Evolutionary conservation across 2,113 vertebrate species (phyloP), one percentile per base, ranked within the genome.

Genomic region (Sinocyclocheilus anophthalmus): DNA sequence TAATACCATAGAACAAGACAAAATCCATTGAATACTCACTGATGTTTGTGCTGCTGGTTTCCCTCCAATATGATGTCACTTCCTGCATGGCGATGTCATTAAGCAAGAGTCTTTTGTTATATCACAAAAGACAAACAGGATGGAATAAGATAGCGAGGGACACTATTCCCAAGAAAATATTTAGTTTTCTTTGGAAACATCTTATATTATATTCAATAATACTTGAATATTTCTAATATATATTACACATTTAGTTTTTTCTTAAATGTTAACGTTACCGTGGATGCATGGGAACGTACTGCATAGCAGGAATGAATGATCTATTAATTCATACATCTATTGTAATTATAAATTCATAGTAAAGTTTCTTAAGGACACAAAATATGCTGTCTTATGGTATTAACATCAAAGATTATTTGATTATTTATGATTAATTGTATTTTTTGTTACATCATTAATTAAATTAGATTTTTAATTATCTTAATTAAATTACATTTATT

Each of bases 81-180:
- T 80, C 57, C 57, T 24, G 55, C 12, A 42, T 59, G 77, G 59
- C 1, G 33, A 79, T 61, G 33, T 42, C 20, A 22, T 59, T n/a
- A n/a, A 61, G 30, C 0, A 22, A 37, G 18, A 59, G 18, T 55
- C 30, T n/a, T 78, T 37, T 33, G 18, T 37, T 57, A 13, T 12
- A 55, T 57, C 59, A 78, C 30, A 78, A 75, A 14, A 48, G 11
- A 75, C 69, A 22, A 11, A 72, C 42, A 75, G 42, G 72, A 75
- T 48, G 10, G 2, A 75, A 3, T 48, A 48, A 75, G 2, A 75
- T 73, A 45, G 70, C 45, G 39, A n/a, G 70, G 2, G 37, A 70
- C 67, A 70, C 16, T 18, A 69, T 39, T 37, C 14, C 67, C 6
- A 9, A 33, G 26, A 67, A 67, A 30, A 33, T 33, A 8, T 69